These are phyloP conservation scores for Apamea epomidion DNA, from an alignment of 2,888 invertebrate species.

Conservation along the genomic window DNA sequence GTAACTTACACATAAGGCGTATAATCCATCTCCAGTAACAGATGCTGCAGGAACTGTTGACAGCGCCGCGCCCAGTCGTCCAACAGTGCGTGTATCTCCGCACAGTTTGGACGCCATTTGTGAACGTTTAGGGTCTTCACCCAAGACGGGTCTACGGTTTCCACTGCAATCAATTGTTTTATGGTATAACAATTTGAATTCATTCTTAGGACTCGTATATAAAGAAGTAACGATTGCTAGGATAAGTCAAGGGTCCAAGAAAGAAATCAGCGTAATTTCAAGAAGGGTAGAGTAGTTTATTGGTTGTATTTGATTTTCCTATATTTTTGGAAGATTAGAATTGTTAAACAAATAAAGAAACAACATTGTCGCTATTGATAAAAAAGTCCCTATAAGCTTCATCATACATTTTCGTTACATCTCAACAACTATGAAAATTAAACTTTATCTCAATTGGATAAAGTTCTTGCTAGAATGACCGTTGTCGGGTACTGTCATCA, in stretches of 20 bases:
- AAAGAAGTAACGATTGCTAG: background rate
- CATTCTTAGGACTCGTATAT: background rate
- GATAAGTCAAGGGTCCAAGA: background rate
- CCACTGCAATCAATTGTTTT: conserved; percentile 66
- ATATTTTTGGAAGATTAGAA: background rate
- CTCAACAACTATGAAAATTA: too few relatives aligned
- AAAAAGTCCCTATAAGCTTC: background rate
- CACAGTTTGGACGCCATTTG: conserved; percentile 79
- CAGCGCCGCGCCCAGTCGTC: conserved; percentile 80
- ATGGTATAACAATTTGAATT: background rate
- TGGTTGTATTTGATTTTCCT: background rate
- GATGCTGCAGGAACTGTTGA: conserved; percentile 73
- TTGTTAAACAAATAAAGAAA: background rate
- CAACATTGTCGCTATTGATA: background rate
- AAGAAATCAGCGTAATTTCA: too few relatives aligned
- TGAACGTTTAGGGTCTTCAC: conserved; percentile 72
- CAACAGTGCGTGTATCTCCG: conserved; percentile 75
- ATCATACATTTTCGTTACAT: too few relatives aligned
- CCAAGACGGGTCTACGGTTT: conserved; percentile 69
- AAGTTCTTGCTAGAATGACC: too few relatives aligned
- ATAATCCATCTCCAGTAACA: conserved; percentile 80
- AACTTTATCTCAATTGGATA: too few relatives aligned
- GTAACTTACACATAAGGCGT: conserved; percentile 80
- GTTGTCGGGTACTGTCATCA: too few relatives aligned
- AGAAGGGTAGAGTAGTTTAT: background rate